Evolutionary conservation across 2,797 vertebrate species (phyloP), one percentile per base, ranked within the genome.

Genomic region (Pangasius djambal): DNA sequence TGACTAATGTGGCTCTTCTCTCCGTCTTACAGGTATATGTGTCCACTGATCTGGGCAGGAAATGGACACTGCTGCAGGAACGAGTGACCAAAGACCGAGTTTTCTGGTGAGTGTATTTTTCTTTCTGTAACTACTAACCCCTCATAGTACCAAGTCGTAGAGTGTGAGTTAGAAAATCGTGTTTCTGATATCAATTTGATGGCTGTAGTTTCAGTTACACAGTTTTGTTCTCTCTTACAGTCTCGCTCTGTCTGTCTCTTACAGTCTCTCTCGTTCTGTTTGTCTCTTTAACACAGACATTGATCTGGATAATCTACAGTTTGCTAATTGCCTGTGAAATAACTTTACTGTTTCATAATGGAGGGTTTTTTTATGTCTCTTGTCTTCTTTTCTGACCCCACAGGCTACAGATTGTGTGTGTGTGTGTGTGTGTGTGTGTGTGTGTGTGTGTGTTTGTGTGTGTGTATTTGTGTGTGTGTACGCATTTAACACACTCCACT

Each of bases 11-110:
- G 1, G 40, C 9, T 61, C 74, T 86, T 52, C 25, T 61, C 20
- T 88, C 52, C 72, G 63, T 78, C 9, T 81, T n/a, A 91, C 93
- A 99, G 98, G 96, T 99, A 31, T 98, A 97, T 61, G 96, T 96
- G 22, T 98, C 98, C 0, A 91, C 93, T 2, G 97, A 99, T 94
- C 93, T 99, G 94, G 98, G 98, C 6, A 96, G 94, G 92, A 98
- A 96, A 93, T 99, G 98, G 98, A 96, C 92, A 6, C 94, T 97
- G 70, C 95, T 99, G 16, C 98, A 97, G 93, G 98, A 99, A 89
- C 95, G 94, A 31, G 98, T 98, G 91, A 98, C 97, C 90, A 99
- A 98, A 94, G 98, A 98, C 91, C 96, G 95, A 86, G 94, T 98
- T 85, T 99, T 97, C 95, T 99, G 98, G 98, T 99, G 70, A 94